These are phyloP conservation scores for Ethmia dodecea DNA, from an alignment of 2,888 invertebrate genomes.

Conservation along the genomic window DNA sequence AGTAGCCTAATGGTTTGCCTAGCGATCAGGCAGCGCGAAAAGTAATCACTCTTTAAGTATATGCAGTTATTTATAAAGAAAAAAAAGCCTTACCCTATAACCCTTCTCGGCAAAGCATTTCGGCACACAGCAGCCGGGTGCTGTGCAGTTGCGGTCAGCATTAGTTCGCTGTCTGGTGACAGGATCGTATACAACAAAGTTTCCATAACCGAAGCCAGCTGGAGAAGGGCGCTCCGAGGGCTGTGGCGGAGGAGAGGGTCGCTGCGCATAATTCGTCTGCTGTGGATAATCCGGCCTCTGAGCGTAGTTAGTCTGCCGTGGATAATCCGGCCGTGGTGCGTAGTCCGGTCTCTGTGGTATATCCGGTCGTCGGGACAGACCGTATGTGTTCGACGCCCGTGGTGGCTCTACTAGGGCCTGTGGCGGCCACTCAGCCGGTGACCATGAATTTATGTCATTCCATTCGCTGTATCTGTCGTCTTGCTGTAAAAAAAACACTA, in stretches of 20 bases:
- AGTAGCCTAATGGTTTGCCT: no score
- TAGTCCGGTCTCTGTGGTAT: slow-evolving; percentile 14
- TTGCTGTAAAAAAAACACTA: slow-evolving; percentile 29
- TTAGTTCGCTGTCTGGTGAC: slow-evolving; percentile 54
- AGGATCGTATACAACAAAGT: slow-evolving; percentile 56
- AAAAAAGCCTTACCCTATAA: slow-evolving; percentile 81
- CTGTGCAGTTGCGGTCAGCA: slow-evolving; percentile 80
- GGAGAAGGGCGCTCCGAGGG: slow-evolving; percentile 12
- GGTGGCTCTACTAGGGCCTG: not conserved
- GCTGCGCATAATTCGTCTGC: not conserved
- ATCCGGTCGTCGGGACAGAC: slow-evolving; percentile 30
- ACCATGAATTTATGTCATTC: slow-evolving; percentile 26
- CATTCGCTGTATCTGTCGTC: slow-evolving; percentile 29
- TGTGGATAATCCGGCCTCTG: slow-evolving; percentile 14
- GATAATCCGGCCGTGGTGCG: slow-evolving; percentile 20
- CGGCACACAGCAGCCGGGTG: slow-evolving; percentile 84
- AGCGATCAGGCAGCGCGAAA: no score
- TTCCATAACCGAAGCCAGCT: slow-evolving; percentile 20
- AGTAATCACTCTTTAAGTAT: no score
- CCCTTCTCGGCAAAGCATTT: slow-evolving; percentile 95
- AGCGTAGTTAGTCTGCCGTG: slow-evolving; percentile 28
- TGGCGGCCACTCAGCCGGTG: slow-evolving; percentile 19
- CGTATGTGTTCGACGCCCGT: slow-evolving; percentile 18
- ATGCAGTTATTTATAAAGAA: no score
- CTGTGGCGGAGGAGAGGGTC: slow-evolving; percentile 38